Conservation (phyloP, 1,140 invertebrate genomes). For the Danaus melanippus region DNA sequence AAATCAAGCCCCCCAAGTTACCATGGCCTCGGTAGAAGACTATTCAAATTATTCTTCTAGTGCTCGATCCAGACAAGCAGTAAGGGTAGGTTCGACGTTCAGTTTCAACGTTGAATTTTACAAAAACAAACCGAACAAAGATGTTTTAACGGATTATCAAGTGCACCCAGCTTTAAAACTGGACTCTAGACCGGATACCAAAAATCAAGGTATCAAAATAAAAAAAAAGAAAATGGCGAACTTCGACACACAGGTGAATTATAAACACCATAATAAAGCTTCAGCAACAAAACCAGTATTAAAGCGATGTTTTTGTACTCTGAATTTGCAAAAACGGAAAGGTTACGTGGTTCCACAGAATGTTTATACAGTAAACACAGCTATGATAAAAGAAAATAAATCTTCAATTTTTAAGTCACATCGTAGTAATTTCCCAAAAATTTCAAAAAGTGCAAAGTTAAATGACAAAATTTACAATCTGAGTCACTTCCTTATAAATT, state of each 20-base stretch:
- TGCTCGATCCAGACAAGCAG: slow-evolving; percentile 17
- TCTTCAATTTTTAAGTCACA: background rate
- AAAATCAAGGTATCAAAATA: slow-evolving; percentile 13
- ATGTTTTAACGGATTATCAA: slow-evolving; percentile 1
- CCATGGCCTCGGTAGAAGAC: background rate
- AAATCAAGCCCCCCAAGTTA: background rate
- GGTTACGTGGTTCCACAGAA: slow-evolving; percentile 10
- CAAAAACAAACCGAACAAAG: slow-evolving; percentile 18
- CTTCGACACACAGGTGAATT: slow-evolving; percentile 11
- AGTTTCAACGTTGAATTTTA: slow-evolving; percentile 32
- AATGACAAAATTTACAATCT: no score
- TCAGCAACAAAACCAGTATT: slow-evolving; percentile 17
- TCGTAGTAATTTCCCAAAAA: no score
- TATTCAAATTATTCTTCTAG: slow-evolving; percentile 2
- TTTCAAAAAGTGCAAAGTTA: no score
- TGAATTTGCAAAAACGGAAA: slow-evolving; percentile 30
- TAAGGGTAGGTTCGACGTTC: slow-evolving; percentile 28
- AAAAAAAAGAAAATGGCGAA: slow-evolving; percentile 13
- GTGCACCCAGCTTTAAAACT: background rate
- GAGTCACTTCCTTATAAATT: no score
- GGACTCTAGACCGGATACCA: slow-evolving; percentile 7
- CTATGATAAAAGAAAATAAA: slow-evolving; percentile 6
- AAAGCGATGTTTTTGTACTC: slow-evolving; percentile 38
- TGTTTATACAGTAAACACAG: slow-evolving; percentile 19
- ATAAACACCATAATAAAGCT: slow-evolving; percentile 14